Percentiles rank a stretch among this genome's conserved stretches.
Evolutionary conservation across 2,797 vertebrate genomes (phyloP).

Genomic region (Hybognathus amarus): DNA sequence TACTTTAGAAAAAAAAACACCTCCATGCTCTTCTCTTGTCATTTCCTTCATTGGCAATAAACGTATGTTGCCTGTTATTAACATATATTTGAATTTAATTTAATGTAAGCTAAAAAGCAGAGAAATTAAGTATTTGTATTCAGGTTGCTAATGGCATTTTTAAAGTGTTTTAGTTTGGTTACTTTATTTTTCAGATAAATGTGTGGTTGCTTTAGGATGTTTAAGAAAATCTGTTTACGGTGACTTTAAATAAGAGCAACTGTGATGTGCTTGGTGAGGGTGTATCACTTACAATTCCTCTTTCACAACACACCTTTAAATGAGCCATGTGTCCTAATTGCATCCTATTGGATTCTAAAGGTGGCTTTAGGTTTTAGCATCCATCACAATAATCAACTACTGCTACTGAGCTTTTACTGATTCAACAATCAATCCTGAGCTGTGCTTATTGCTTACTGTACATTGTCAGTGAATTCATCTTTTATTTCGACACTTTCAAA

Average conservation of each 20-base stretch:
- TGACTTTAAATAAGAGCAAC: neutral
- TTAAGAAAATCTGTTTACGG: neutral
- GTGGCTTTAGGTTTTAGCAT: neutral
- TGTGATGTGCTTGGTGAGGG: neutral
- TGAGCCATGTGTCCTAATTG: neutral
- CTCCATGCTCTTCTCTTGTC: neutral
- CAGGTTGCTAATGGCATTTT: neutral
- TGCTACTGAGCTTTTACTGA: neutral
- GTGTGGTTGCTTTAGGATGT: neutral
- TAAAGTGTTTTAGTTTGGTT: neutral
- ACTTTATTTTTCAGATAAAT: neutral
- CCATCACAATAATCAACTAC: constrained; percentile 16
- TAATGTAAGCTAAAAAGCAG: neutral
- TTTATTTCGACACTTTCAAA: constrained; percentile 1
- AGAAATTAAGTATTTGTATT: neutral
- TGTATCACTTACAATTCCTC: neutral
- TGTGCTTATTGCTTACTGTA: constrained; percentile 15
- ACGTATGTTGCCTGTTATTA: neutral
- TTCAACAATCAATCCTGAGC: constrained; percentile 8
- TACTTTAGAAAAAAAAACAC: neutral
- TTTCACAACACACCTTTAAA: neutral
- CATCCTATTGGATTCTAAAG: neutral
- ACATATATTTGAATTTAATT: neutral
- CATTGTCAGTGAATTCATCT: constrained; percentile 9
- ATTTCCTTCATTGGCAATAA: neutral